These are phyloP conservation scores for Himalopsyche japonica DNA, from an alignment of 2,888 invertebrate species.

Conservation along the genomic window DNA sequence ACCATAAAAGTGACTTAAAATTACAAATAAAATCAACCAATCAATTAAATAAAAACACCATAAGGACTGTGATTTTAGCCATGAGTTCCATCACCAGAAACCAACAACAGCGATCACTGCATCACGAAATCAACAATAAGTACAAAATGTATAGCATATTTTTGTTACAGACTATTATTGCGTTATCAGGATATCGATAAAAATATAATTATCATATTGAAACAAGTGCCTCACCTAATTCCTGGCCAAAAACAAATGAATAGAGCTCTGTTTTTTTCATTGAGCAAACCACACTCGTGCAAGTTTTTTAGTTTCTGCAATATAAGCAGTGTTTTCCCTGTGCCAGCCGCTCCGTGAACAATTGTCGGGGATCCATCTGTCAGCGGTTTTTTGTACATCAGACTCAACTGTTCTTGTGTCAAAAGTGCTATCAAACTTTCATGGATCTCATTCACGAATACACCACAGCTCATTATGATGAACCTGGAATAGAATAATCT, in stretches of 20 bases:
- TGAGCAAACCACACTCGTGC: conserved; percentile 43
- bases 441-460: conserved; percentile 48
- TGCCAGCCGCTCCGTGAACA: conserved; percentile 49
- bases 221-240: conserved; percentile 5
- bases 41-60: too few species aligned
- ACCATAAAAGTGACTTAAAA: too few species aligned
- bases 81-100: too few species aligned
- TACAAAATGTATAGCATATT: too few species aligned
- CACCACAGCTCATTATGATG: conserved; percentile 47
- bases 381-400: conserved; percentile 43
- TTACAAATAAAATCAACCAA: too few species aligned
- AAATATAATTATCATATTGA: too few species aligned
- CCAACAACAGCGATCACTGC: too few species aligned
- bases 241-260: conserved; percentile 50
- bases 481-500: conserved; percentile 42
- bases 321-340: conserved; percentile 48
- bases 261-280: conserved; percentile 46
- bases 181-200: neutral
- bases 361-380: conserved; percentile 42
- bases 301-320: conserved; percentile 47
- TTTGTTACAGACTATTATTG: too few species aligned
- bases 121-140: too few species aligned
- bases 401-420: conserved; percentile 46
- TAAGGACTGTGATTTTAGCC: too few species aligned
- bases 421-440: conserved; percentile 46